A percentile compares a stretch with the other conserved stretches of the same genome.
Conservation (phyloP, 2,888 invertebrate species). For the Omphaloscelis lunosa region DNA sequence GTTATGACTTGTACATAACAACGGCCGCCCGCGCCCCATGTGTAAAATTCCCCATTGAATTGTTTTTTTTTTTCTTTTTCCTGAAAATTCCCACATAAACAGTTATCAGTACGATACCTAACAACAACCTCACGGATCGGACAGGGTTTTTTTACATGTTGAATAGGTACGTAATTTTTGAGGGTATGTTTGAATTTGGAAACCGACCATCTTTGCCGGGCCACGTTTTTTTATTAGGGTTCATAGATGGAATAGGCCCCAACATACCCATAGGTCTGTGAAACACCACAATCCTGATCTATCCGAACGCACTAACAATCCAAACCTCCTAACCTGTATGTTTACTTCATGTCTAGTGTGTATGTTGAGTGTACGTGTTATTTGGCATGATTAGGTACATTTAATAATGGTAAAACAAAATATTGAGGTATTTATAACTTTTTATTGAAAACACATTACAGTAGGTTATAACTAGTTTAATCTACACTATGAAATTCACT, state of each 20-base stretch:
- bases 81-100: too few relatives aligned
- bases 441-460: conserved; percentile 50
- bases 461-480: conserved; percentile 52
- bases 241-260: not conserved
- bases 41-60: too few relatives aligned
- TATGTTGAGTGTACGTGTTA: conserved; percentile 3
- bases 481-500: conserved; percentile 42
- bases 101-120: too few relatives aligned
- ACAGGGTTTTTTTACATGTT: too few relatives aligned
- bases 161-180: not conserved
- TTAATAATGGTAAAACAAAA: conserved; percentile 15
- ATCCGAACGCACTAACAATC: not conserved
- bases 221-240: not conserved
- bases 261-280: not conserved
- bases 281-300: not conserved
- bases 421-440: conserved; percentile 21
- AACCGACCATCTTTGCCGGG: not conserved
- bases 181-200: not conserved
- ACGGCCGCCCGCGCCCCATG: too few relatives aligned
- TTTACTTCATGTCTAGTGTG: not conserved
- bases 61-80: too few relatives aligned
- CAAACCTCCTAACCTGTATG: not conserved
- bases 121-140: too few relatives aligned
- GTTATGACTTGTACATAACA: too few relatives aligned
- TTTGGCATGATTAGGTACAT: not conserved